phyloP scores from a whole-genome alignment of 2,113 vertebrate genomes.

The Tenrec ecaudatus region DNA sequence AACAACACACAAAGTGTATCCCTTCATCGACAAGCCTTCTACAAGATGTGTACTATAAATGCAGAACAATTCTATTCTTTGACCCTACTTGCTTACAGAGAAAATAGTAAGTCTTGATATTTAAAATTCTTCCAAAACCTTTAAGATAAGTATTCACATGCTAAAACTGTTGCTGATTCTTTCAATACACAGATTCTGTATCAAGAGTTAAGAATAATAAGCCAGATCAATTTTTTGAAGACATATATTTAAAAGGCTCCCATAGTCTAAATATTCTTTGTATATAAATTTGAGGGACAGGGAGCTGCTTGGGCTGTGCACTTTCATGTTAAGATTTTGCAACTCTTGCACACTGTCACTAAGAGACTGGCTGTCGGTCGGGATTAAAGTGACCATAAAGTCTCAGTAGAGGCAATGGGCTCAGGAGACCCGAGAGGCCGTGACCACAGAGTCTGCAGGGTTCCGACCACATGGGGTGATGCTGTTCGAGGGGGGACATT shows the following conservation, averaged over 20 bases:
- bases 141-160: neutral
- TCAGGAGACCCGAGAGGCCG: neutral
- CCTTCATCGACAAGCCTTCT: neutral
- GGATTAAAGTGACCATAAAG: slow-evolving; percentile 17
- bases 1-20: neutral
- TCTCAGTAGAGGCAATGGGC: neutral
- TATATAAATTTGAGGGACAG: neutral
- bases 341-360: neutral
- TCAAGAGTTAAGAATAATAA: neutral
- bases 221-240: neutral
- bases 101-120: neutral
- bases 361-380: neutral
- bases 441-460: too few species aligned
- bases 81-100: neutral
- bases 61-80: neutral
- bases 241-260: neutral
- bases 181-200: neutral
- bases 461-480: too few species aligned
- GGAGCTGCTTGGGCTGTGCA: neutral
- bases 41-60: neutral
- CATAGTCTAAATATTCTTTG: neutral
- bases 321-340: neutral
- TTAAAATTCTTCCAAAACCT: neutral
- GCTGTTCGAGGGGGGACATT: too few species aligned
- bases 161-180: neutral